Base-by-base conservation (phyloP, 1,140 invertebrate species). In the Diachasma alloeum region DNA sequence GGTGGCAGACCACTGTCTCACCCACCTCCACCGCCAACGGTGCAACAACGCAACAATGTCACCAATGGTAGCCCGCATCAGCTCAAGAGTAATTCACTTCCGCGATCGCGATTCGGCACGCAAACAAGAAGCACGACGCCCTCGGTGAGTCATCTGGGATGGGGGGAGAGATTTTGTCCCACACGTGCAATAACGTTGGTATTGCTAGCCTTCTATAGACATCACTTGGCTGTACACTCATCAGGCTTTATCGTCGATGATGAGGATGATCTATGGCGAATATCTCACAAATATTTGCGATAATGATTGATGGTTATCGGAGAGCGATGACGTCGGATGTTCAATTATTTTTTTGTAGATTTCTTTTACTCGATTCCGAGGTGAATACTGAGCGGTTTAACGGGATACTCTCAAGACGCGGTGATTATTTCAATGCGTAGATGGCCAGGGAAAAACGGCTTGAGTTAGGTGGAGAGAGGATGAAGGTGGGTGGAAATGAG, bases 81-180 rank as follows among this genome's bases (percentile, higher is more conserved):
- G 66, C 77, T 76, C 72, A 87, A 85, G 78, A 83, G 77, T 72
- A 80, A 82, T 39, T 84, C 86, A 13, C 81, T 86, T 79, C 82
- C 83, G 72, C 81, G 81, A 72, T 77, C 80, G 22, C 83, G 84
- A 74, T 80, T 69, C 63, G 75, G 70, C 26, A 83, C 75, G 19
- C 81, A 81, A 22, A 79, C 82, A 56, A 83, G 82, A 56, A 86
- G 81, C 46, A 79, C 86, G 24, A 81, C 85, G 36, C 87, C 88
- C 5, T 88, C 88, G 87, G 88, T 89, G 84, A 89, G 88, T 89
- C 71, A 72, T 42, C 75, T 53, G 17, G 6, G n/a, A 6, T 6
- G 13, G 17, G 48, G 15, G 48, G n/a, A 6, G 15, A 31, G 2
- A 6, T 26, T 63, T 6, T 63, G 59, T 63, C 59, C 59, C 59